Percentiles rank a stretch among this genome's conserved stretches.
Conservation (phyloP, 2,888 invertebrate species). For the Eurytoma californica region DNA sequence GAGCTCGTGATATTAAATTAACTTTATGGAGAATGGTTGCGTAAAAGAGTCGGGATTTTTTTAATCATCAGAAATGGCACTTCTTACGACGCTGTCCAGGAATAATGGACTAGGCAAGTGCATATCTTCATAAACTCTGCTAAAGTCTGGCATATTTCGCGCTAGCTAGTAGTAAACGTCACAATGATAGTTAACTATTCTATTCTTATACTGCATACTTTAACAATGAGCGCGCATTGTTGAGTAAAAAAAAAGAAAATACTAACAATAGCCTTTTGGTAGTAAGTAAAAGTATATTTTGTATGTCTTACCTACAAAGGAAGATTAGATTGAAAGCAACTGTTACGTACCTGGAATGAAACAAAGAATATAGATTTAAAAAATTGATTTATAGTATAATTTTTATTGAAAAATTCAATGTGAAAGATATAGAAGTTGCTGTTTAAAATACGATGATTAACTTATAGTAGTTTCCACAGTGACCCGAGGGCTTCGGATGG, state of each 20-base stretch:
- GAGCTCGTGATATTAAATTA: no score
- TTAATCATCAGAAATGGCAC: no score
- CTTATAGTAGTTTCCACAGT: slow-evolving; percentile 3
- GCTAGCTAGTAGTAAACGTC: slow-evolving; percentile 40
- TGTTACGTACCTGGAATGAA: slow-evolving; percentile 36
- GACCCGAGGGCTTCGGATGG: slow-evolving; percentile 1
- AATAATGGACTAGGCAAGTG: background rate
- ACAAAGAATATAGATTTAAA: background rate
- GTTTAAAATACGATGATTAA: no score
- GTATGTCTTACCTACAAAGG: background rate
- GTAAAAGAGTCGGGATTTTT: no score
- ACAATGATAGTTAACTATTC: slow-evolving; percentile 21
- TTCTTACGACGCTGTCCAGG: no score
- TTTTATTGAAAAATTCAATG: no score
- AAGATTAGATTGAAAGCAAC: background rate
- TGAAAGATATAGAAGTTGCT: no score
- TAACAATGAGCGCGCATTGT: background rate
- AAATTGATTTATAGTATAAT: no score
- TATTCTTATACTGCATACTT: slow-evolving; percentile 32
- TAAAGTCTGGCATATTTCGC: slow-evolving; percentile 13
- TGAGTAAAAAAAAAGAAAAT: background rate
- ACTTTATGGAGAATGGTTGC: no score
- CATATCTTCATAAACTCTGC: slow-evolving; percentile 37
- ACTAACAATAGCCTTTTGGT: background rate
- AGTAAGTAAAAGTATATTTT: background rate